These are phyloP conservation scores for Deilephila porcellus DNA, from an alignment of 2,888 invertebrate genomes.

Conservation along the genomic window DNA sequence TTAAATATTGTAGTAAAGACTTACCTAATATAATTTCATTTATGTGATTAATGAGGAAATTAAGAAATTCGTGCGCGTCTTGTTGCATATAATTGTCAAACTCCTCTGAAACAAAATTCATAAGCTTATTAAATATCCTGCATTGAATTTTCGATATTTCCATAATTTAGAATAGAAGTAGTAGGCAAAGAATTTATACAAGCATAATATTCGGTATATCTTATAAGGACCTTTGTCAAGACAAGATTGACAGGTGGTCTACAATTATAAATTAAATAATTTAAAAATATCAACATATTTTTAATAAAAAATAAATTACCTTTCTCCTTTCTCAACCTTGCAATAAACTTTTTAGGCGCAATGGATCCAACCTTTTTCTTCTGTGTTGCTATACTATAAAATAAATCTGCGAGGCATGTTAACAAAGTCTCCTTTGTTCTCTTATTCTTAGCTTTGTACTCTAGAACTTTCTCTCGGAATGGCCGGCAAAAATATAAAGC, in stretches of 20 bases:
- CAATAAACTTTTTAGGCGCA: conserved; percentile 99
- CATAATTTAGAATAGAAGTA: too few species aligned
- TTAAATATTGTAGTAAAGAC: conserved; percentile 46
- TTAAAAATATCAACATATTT: background rate
- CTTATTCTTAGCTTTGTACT: conserved; percentile 98
- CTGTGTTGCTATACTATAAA: conserved; percentile 99
- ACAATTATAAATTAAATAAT: too few species aligned
- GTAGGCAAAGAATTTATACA: background rate
- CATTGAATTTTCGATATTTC: background rate
- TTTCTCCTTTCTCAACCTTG: conserved; percentile 98
- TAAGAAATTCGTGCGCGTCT: conserved; percentile 99
- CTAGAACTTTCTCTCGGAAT: conserved; percentile 98
- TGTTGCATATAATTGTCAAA: conserved; percentile 99
- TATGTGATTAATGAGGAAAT: conserved; percentile 99
- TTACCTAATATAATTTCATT: conserved; percentile 98
- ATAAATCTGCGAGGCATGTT: conserved; percentile 98
- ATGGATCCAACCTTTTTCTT: conserved; percentile 99
- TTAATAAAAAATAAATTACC: conserved; percentile 77
- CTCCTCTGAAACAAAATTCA: conserved; percentile 89
- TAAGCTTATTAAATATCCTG: background rate
- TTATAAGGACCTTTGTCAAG: too few species aligned
- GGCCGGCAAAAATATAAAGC: conserved; percentile 99
- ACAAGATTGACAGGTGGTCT: too few species aligned
- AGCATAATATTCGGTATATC: background rate
- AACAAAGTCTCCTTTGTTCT: conserved; percentile 98